Evolutionary conservation across 2,888 invertebrate genomes (phyloP), one percentile per base, ranked within the genome.

Genomic region (Nemurella pictetii): DNA sequence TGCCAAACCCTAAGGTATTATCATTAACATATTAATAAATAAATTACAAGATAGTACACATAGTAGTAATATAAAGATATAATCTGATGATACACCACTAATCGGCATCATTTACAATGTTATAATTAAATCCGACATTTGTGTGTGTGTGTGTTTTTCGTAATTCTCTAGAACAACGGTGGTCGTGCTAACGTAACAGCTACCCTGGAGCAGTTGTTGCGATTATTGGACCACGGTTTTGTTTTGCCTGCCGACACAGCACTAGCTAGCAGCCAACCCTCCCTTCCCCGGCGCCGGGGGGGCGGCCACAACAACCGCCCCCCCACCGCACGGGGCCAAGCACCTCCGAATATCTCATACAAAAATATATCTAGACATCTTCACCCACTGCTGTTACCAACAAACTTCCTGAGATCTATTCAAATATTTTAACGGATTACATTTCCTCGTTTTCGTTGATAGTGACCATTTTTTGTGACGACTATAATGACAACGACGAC

Each of bases 391-490:
- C 80, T 83, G 80, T 85, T 85, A 55, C 81, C 85, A 36, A 83
- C 85, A 84, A 77, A 77, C 85, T 86, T 86, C 86, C 86, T 86
- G 86, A 86, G 86, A 86, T 86, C 86, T 86, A 85, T 82, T 86
- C 84, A 86, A 86, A 86, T 83, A 84, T 83, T 72, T 83, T 83
- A 55, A 86, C 28, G 55, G 82, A 29, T 55, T 82, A 72, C 82
- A 20, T 80, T 35, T 30, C n/a, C 25, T n/a, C 20, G 20, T 78
- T 82, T 81, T 36, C 82, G 82, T 82, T 72, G 82, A 82, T 72
- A 82, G 55, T 84, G 80, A 29, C 36, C 80, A 78, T 78, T 25
- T 28, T 55, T 20, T 55, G 55, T 55, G 55, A 55, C 55, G 55
- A 55, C 55, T 55, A 55, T 55, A 20, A 55, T 20, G 55, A 55